Base-by-base conservation (phyloP, 2,888 invertebrate species). In the Lysandra coridon region DNA sequence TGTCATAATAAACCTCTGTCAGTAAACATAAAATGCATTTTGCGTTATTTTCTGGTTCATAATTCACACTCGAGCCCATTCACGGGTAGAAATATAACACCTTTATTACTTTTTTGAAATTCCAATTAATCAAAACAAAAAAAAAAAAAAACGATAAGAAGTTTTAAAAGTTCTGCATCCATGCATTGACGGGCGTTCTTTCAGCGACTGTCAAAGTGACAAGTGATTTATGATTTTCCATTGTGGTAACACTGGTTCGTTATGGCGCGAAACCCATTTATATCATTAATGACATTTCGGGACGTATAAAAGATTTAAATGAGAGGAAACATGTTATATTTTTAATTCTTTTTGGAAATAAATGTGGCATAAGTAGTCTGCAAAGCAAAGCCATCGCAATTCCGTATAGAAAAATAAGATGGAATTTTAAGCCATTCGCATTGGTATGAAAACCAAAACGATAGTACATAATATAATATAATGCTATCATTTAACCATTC, bases 221-320 rank as follows among this genome's bases (percentile, higher is more conserved):
- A 89, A 87, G 85, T 93, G 92, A 93, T 93, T 93, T 93, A 93
- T 93, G 91, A 88, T 91, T 88, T 88, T 85, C 90, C 90, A 90
- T 93, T 93, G 92, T 92, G 88, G 92, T 90, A 90, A 84, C 89
- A 89, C 89, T 88, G 85, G 86, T 90, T 90, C 91, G 90, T 90
- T 92, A 92, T 91, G 92, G 91, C 92, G 92, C 91, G 90, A 90
- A 91, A 89, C 88, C 90, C 91, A 92, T 92, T 92, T 91, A 91
- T 89, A 88, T 85, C 83, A 88, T 90, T 93, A 92, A 93, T 92
- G 93, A 92, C 93, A 92, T 89, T 90, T 90, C 81, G 88, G 89
- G 89, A 90, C 89, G 88, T 89, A 86, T 88, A 92, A 92, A 90
- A 92, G 74, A 75, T 64, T 79, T 79, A 75, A 79, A 79, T 79